Evolutionary conservation across 2,113 vertebrate genomes (phyloP).

Genomic region (Aphelocoma coerulescens): DNA sequence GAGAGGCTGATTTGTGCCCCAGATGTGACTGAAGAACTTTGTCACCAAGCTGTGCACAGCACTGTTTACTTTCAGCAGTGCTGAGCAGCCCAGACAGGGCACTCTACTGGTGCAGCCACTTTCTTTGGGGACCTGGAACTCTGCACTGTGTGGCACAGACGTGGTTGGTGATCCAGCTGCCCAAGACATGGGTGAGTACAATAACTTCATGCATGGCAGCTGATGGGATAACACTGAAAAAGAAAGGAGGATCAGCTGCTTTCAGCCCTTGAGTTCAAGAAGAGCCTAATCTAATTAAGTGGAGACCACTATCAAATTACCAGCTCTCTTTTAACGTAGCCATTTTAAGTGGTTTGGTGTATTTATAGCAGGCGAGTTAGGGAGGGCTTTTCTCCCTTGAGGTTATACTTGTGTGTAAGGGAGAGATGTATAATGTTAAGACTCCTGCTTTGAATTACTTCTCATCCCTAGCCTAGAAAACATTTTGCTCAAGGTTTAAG

Average conservation of each 20-base stretch:
- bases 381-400: background rate
- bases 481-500: background rate
- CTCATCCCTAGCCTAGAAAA: background rate
- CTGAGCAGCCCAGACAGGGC: background rate
- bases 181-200: background rate
- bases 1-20: background rate
- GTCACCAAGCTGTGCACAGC: background rate
- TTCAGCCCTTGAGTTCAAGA: conserved; percentile 23
- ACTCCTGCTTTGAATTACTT: background rate
- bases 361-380: conserved; percentile 30
- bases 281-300: conserved; percentile 54
- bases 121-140: background rate
- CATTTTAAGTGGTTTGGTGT: conserved; percentile 41
- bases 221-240: background rate
- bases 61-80: background rate
- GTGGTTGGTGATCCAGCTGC: background rate
- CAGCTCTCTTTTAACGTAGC: conserved; percentile 18
- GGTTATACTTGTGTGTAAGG: background rate
- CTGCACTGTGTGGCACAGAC: background rate
- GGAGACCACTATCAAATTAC: conserved; percentile 56
- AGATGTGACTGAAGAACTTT: background rate
- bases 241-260: conserved; percentile 12
- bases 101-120: background rate
- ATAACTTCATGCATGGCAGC: background rate
- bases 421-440: background rate